Percentiles rank a stretch among this genome's conserved stretches.
phyloP scores from a whole-genome alignment of 2,888 invertebrate genomes.

The Marronus borbonicus region DNA sequence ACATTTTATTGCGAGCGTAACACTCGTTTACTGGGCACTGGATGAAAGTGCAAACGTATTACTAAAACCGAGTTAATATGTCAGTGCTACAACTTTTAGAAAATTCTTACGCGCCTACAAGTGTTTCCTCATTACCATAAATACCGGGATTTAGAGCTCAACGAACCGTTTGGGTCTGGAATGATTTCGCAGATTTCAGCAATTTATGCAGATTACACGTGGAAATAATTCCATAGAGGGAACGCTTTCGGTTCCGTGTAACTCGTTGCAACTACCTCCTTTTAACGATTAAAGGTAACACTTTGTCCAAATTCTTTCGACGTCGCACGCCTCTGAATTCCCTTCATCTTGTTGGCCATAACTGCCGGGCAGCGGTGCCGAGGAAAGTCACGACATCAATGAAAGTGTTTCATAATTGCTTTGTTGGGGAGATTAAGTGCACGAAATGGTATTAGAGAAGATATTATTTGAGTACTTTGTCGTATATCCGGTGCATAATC shows the following conservation, averaged over 20 bases:
- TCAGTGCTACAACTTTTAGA: constrained; percentile 20
- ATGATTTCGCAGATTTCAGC: constrained; percentile 20
- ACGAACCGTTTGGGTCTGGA: constrained; percentile 1
- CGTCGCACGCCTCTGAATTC: constrained; percentile 10
- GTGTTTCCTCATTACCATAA: constrained; percentile 38
- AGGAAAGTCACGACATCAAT: constrained; percentile 25
- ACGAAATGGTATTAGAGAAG: constrained; percentile 7
- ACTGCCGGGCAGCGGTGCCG: not conserved
- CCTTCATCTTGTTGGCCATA: constrained; percentile 4
- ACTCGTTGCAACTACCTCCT: constrained; percentile 14
- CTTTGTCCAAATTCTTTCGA: constrained; percentile 11
- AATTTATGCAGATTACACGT: constrained; percentile 28
- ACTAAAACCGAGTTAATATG: constrained; percentile 14
- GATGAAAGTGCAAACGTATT: constrained; percentile 8
- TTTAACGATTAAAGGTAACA: constrained; percentile 11
- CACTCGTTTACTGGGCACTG: not conserved
- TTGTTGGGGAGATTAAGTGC: constrained; percentile 9
- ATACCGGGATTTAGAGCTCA: constrained; percentile 18
- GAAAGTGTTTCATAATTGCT: constrained; percentile 30
- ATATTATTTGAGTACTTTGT: not conserved
- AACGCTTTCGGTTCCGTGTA: not conserved
- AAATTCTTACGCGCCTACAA: constrained; percentile 17
- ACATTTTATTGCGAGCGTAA: constrained; percentile 14
- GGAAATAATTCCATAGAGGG: constrained; percentile 32
- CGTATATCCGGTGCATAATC: constrained; percentile 2